Base-by-base conservation (phyloP, 2,888 invertebrate genomes). In the Bursaphelenchus okinawaensis region DNA sequence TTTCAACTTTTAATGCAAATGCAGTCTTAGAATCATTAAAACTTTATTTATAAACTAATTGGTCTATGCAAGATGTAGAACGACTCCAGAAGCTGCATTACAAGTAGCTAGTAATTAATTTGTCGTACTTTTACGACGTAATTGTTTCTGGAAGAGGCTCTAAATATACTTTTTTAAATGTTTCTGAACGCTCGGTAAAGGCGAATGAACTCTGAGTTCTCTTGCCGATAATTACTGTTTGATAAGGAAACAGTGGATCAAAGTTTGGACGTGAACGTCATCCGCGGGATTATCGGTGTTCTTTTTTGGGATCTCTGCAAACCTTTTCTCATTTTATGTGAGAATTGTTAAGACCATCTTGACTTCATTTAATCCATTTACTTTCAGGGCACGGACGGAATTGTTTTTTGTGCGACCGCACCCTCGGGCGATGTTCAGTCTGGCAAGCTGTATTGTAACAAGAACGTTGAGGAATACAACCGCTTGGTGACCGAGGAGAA, bases 391-490 rank as follows among this genome's bases (percentile, higher is more conserved):
- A 88, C 89, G 0, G 89, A 91, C 84, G 90, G 90, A 1, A 87
- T 90, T 23, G 84, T 91, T 12, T 89, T 89, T 83, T 90, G 90
- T 82, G 90, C 90, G 0, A 88, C 89, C 0, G 89, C 89, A 68
- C 87, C 88, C 69, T 81, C 88, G 27, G 84, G 84, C 19, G 87
- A 88, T 0, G 88, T 81, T 27, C 69, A 88, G 76, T 88, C 88
- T 20, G 91, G 92, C 9, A 86, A 86, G 71, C 87, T 91, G 78
- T 92, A 91, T 67, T 71, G 75, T 65, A 75, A 78, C n/a, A 64
- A 65, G 23, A 65, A 67, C 20, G 71, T 72, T 52, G 79, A 78
- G 52, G 56, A 68, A 16, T 77, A 72, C 57, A 67, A 58, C 54
- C 64, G 61, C 4, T 22, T 66, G 64, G 76, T 79, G 7, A 68